phyloP scores from a whole-genome alignment of 2,888 invertebrate genomes.

The Pheosia tremula region DNA sequence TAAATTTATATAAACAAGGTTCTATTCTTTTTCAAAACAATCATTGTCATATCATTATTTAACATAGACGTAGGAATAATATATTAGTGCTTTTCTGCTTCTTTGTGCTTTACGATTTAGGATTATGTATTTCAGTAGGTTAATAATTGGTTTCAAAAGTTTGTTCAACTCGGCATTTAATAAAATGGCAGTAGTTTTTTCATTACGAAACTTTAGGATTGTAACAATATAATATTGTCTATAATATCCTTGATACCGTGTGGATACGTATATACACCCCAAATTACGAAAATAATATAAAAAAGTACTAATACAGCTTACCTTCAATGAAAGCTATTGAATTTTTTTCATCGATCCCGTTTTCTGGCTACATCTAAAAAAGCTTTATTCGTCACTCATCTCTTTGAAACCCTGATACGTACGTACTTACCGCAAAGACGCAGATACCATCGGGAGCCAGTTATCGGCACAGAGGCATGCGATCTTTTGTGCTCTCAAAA shows the following conservation, averaged over 20 bases:
- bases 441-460: slow-evolving; percentile 58
- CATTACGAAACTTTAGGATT: too few relatives aligned
- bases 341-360: slow-evolving; percentile 19
- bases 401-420: slow-evolving; percentile 48
- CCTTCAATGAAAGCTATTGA: slow-evolving; percentile 4
- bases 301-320: not conserved
- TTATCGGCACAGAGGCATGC: slow-evolving; percentile 49
- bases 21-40: too few relatives aligned
- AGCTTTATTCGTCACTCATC: slow-evolving; percentile 43
- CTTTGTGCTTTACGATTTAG: too few relatives aligned
- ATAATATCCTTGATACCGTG: not conserved
- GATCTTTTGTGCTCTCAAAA: slow-evolving; percentile 51
- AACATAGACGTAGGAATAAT: too few relatives aligned
- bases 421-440: slow-evolving; percentile 49
- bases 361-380: slow-evolving; percentile 20
- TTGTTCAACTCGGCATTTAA: too few relatives aligned
- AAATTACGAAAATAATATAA: not conserved
- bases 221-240: not conserved
- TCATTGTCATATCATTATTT: too few relatives aligned
- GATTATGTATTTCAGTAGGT: too few relatives aligned
- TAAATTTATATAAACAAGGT: not conserved
- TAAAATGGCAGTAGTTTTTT: too few relatives aligned
- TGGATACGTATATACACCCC: not conserved
- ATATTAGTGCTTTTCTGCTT: too few relatives aligned
- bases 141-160: too few relatives aligned